phyloP scores from a whole-genome alignment of 2,113 vertebrate species.

The Thamnaconus septentrionalis region DNA sequence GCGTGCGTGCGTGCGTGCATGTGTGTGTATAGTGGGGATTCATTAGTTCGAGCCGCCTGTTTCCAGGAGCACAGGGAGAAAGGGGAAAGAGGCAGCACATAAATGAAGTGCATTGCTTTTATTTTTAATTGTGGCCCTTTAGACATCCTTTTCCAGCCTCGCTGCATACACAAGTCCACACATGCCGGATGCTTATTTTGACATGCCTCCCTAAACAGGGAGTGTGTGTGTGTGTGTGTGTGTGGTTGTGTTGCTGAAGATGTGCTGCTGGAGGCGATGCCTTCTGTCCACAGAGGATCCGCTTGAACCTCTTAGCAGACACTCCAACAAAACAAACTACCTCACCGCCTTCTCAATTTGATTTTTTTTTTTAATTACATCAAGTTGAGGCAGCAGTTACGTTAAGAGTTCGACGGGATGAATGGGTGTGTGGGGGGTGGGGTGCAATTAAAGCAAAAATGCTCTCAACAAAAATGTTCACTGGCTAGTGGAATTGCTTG shows the following conservation, averaged over 20 bases:
- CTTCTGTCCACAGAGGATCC: slow-evolving; percentile 12
- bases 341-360: not conserved
- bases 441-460: too few species aligned
- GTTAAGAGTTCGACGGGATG: too few species aligned
- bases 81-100: too few species aligned
- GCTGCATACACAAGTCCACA: slow-evolving; percentile 42
- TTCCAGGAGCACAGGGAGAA: too few species aligned
- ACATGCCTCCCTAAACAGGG: slow-evolving; percentile 37
- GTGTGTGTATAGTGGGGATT: too few species aligned
- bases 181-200: slow-evolving; percentile 50
- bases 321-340: not conserved
- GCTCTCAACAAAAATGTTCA: too few species aligned
- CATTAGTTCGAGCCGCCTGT: too few species aligned
- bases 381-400: not conserved
- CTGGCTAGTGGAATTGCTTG: too few species aligned
- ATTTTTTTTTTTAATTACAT: slow-evolving; percentile 15
- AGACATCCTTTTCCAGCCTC: slow-evolving; percentile 20
- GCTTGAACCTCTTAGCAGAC: slow-evolving; percentile 1
- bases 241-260: slow-evolving; percentile 6
- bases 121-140: slow-evolving; percentile 21
- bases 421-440: too few species aligned
- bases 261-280: slow-evolving; percentile 25
- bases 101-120: slow-evolving; percentile 3
- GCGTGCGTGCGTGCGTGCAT: too few species aligned
- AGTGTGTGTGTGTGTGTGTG: slow-evolving; percentile 23